Base-by-base conservation (phyloP, 2,113 vertebrate species). In the Seriola dumerili region DNA sequence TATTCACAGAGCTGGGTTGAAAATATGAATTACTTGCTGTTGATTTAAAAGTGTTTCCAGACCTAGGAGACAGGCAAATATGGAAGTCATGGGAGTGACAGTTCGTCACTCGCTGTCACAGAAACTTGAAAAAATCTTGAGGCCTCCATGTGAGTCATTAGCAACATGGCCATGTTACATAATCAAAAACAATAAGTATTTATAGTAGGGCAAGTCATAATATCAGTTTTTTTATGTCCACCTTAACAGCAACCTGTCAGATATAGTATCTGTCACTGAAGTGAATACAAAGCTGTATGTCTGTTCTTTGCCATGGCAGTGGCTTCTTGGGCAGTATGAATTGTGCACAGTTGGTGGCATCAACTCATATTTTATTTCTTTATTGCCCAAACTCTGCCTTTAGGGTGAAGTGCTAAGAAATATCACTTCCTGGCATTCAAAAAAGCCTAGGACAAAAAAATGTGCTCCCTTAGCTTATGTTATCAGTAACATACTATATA, bases 1-100 rank as follows among this genome's bases (percentile, higher is more conserved):
- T 36, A 38, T 44, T 71, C 19, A 70, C 13, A 64, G 21, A 3
- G 40, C 25, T 57, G 63, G 14, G 76, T n/a, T 48, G 48, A 64
- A 12, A 32, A 79, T 54, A 68, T 62, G 40, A 23, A 59, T 57
- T 62, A 68, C 40, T 21, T 54, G 59, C 14, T 55, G 32, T 4
- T 14, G 6, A 54, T 23, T 50, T 70, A 54, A 34, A 57, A 72
- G 59, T 46, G 19, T 11, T 8, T 54, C 25, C 14, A 62, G 69
- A 72, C 46, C 21, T 40, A 8, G 8, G 4, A 12, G 10, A 25
- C 6, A 38, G 65, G 59, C 16, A 10, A 57, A 59, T 9, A 21
- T 48, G 9, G 21, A 76, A 34, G 50, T 44, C 36, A 34, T 40
- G 34, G 44, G 72, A 25, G 59, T 8, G 10, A 32, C 59, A 63